These are phyloP conservation scores for Clitarchus hookeri DNA, from an alignment of 2,888 invertebrate species.

Conservation along the genomic window DNA sequence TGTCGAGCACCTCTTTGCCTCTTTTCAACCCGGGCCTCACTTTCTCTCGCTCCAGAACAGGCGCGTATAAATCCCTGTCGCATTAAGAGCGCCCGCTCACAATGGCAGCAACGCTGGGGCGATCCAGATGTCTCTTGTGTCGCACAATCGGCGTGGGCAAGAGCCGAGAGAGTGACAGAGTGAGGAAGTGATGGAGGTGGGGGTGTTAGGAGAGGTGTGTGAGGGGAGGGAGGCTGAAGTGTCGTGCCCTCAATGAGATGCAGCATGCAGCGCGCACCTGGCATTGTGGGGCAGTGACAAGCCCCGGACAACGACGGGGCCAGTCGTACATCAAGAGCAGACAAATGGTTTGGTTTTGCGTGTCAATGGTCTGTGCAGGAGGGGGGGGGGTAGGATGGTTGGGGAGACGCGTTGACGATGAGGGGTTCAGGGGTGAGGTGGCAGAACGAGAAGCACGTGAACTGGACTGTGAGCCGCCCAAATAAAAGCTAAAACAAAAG, in stretches of 20 bases:
- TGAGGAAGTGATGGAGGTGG: not conserved
- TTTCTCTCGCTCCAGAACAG: not conserved
- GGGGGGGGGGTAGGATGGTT: not conserved
- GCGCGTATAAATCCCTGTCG: not conserved
- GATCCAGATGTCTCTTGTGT: not conserved
- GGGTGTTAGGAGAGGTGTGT: too few relatives aligned
- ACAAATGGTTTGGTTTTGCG: slow-evolving; percentile 14
- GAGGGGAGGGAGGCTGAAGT: not conserved
- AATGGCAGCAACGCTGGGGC: not conserved
- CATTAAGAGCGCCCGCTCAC: not conserved
- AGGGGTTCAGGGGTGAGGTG: too few relatives aligned
- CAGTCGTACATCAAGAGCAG: not conserved
- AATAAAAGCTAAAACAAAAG: not conserved
- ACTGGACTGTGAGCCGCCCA: not conserved
- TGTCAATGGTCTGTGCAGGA: not conserved
- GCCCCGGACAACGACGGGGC: not conserved
- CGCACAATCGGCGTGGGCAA: not conserved
- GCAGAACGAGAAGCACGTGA: not conserved
- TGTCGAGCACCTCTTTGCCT: not conserved
- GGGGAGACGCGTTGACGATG: too few relatives aligned
- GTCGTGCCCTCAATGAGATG: slow-evolving; percentile 2
- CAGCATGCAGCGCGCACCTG: not conserved
- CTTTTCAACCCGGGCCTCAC: not conserved
- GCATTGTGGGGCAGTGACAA: not conserved
- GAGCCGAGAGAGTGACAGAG: not conserved